phyloP scores from a whole-genome alignment of 2,888 invertebrate genomes.

The Agriopis leucophaearia region DNA sequence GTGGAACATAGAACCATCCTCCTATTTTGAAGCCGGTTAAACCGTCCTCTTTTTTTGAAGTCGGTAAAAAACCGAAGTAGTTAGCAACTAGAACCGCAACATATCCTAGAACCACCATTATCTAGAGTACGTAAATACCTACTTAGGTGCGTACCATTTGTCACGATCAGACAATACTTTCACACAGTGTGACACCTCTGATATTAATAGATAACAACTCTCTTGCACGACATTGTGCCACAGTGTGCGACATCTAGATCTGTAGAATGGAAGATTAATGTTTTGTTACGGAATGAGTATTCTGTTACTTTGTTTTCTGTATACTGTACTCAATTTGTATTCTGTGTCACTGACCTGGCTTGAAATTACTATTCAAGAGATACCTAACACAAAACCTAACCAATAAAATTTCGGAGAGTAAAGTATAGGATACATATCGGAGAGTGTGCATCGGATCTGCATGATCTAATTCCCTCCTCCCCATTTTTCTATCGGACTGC shows the following conservation, averaged over 20 bases:
- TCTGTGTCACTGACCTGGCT: too few relatives aligned
- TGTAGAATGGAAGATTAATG: conserved; percentile 23
- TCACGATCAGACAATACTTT: conserved; percentile 29
- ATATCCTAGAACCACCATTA: conserved; percentile 17
- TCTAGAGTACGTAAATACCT: background rate
- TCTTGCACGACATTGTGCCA: conserved; percentile 21
- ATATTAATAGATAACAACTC: conserved; percentile 38
- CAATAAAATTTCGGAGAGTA: too few relatives aligned
- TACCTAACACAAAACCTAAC: too few relatives aligned
- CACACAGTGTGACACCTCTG: conserved; percentile 39
- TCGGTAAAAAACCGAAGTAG: too few relatives aligned
- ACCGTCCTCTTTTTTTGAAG: too few relatives aligned
- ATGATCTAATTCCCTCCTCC: too few relatives aligned
- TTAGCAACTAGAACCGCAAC: background rate
- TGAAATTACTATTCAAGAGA: too few relatives aligned
- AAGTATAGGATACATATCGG: too few relatives aligned
- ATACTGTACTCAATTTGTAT: background rate
- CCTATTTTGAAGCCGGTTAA: too few relatives aligned
- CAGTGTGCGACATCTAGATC: conserved; percentile 18
- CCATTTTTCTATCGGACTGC: too few relatives aligned
- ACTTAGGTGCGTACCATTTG: conserved; percentile 8
- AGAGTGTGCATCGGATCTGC: too few relatives aligned
- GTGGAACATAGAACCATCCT: too few relatives aligned
- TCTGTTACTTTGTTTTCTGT: background rate
- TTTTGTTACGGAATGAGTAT: conserved; percentile 15